These are phyloP conservation scores for Malurus alboscapulatus DNA, from an alignment of 2,113 vertebrate genomes.

Conservation along the genomic window DNA sequence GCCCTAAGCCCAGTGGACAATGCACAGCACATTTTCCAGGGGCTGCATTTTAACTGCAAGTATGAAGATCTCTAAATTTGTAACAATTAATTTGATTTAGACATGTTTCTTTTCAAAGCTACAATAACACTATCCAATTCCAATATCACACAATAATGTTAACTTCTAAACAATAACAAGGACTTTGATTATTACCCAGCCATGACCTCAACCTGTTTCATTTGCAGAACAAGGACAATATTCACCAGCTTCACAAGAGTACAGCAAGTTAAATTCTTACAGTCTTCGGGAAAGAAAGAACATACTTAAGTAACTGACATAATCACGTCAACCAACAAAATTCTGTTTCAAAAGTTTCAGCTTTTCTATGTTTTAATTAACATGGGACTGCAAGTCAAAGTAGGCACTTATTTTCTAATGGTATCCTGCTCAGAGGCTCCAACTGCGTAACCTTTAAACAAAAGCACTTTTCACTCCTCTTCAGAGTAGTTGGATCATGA, in stretches of 20 bases:
- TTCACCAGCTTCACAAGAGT: background rate
- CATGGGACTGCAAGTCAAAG: background rate
- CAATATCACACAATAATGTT: background rate
- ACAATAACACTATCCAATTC: background rate
- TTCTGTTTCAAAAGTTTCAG: background rate
- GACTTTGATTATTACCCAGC: background rate
- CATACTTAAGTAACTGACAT: background rate
- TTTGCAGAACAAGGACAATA: background rate
- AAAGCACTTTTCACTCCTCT: background rate
- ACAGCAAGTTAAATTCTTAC: background rate
- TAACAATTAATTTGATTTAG: background rate
- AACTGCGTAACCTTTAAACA: background rate
- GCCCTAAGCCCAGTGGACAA: background rate
- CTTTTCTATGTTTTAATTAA: background rate
- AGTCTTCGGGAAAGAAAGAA: background rate
- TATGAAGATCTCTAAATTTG: background rate
- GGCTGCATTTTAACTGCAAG: background rate
- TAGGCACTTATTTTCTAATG: background rate
- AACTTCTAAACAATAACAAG: background rate
- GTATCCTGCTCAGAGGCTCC: background rate
- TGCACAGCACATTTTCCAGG: accelerated
- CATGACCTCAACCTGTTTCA: background rate
- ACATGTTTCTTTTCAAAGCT: background rate
- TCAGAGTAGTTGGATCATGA: background rate
- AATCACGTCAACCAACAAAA: background rate